Evolutionary conservation across 2,113 vertebrate species (phyloP).

Genomic region (Rousettus leschenaultii): DNA sequence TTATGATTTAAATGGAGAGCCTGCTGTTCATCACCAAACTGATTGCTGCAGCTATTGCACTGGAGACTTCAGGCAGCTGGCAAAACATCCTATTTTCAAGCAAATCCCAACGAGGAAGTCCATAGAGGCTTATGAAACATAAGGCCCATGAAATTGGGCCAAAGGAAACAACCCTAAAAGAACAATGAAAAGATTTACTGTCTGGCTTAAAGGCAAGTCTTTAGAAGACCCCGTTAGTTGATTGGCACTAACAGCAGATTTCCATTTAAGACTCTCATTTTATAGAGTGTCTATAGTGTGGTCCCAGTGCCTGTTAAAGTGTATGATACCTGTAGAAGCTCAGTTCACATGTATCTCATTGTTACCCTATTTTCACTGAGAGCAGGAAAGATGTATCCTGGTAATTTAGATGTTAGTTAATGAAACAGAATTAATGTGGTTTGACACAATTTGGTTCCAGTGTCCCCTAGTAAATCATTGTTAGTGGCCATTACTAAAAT

Average conservation of each 20-base stretch:
- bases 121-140: constrained; percentile 30
- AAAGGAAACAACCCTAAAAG: constrained; percentile 43
- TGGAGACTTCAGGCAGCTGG: neutral
- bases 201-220: constrained; percentile 9
- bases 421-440: neutral
- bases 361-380: neutral
- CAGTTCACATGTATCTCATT: neutral
- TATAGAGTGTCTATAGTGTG: neutral
- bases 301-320: neutral
- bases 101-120: constrained; percentile 28
- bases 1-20: neutral
- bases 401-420: neutral
- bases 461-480: neutral
- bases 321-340: neutral
- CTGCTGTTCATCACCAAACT: neutral
- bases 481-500: constrained; percentile 11
- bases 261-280: neutral
- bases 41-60: neutral
- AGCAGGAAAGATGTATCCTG: neutral
- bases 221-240: neutral
- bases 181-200: constrained; percentile 41
- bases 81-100: constrained; percentile 48
- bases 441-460: neutral
- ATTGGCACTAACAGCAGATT: neutral
- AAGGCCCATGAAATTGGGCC: constrained; percentile 35